A percentile compares a stretch with the other conserved stretches of the same genome.
phyloP scores from a whole-genome alignment of 2,888 invertebrate species.

The Limnephilus auricula region DNA sequence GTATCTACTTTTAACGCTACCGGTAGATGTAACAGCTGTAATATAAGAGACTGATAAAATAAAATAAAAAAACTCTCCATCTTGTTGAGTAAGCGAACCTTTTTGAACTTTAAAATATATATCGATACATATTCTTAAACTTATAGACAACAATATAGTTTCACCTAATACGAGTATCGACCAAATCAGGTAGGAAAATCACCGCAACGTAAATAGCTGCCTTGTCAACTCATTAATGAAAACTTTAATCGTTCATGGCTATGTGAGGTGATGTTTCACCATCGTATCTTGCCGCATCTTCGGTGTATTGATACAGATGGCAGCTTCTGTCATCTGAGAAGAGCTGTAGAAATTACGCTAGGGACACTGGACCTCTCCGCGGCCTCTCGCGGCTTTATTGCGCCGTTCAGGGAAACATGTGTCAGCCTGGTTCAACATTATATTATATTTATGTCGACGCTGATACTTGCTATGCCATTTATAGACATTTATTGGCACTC shows the following conservation, averaged over 20 bases:
- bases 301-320: background rate
- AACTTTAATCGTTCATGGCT: constrained; percentile 43
- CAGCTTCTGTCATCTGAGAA: background rate
- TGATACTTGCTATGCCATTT: background rate
- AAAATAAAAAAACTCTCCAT: too few relatives aligned
- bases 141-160: background rate
- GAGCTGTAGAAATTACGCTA: background rate
- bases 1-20: too few relatives aligned
- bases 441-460: background rate
- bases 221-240: constrained; percentile 49
- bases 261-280: constrained; percentile 41
- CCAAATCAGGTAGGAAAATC: background rate
- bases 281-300: constrained; percentile 43
- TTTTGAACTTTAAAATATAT: too few relatives aligned
- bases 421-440: background rate
- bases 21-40: too few relatives aligned
- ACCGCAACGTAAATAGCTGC: constrained; percentile 32
- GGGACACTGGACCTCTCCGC: background rate
- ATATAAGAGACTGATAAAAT: too few relatives aligned
- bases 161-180: background rate
- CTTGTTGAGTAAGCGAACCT: too few relatives aligned
- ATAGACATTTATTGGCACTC: background rate
- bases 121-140: background rate
- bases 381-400: background rate
- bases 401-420: constrained; percentile 18